phyloP scores from a whole-genome alignment of 2,888 invertebrate genomes.

The Aspidiotus rigidus region DNA sequence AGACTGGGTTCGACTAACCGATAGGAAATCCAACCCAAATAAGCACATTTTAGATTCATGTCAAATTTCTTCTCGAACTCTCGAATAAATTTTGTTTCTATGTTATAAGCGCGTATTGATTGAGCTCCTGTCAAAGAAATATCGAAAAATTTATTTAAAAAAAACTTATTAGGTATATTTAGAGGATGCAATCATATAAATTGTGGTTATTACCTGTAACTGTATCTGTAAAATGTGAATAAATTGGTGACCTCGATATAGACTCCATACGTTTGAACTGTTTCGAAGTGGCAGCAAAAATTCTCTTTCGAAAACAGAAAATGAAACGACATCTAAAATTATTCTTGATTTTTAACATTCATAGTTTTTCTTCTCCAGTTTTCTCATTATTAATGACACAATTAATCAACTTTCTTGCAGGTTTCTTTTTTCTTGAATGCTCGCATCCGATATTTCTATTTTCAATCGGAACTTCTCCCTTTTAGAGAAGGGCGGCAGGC shows the following conservation, averaged over 20 bases:
- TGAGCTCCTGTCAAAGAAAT: slow-evolving; percentile 48
- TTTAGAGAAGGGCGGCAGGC: too few relatives aligned
- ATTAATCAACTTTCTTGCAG: too few relatives aligned
- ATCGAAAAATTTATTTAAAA: background rate
- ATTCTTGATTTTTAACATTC: too few relatives aligned
- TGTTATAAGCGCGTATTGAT: slow-evolving; percentile 77
- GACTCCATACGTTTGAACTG: slow-evolving; percentile 91
- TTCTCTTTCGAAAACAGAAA: slow-evolving; percentile 54
- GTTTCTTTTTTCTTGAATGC: too few relatives aligned
- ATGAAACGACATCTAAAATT: too few relatives aligned
- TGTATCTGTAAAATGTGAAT: slow-evolving; percentile 93
- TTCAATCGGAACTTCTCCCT: background rate
- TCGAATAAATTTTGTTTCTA: slow-evolving; percentile 68
- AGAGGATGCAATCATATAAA: background rate
- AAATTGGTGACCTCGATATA: slow-evolving; percentile 88
- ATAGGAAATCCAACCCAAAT: slow-evolving; percentile 85
- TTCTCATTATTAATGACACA: too few relatives aligned
- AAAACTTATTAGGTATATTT: too few relatives aligned
- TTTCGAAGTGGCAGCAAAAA: slow-evolving; percentile 87
- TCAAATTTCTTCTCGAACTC: slow-evolving; percentile 88
- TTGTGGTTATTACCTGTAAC: slow-evolving; percentile 50
- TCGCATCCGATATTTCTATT: too few relatives aligned
- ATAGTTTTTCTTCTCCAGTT: too few relatives aligned
- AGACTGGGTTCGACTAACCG: slow-evolving; percentile 44
- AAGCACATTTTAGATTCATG: slow-evolving; percentile 84